Conservation (phyloP, 2,113 vertebrate species). For the Hippocampus zosterae region DNA sequence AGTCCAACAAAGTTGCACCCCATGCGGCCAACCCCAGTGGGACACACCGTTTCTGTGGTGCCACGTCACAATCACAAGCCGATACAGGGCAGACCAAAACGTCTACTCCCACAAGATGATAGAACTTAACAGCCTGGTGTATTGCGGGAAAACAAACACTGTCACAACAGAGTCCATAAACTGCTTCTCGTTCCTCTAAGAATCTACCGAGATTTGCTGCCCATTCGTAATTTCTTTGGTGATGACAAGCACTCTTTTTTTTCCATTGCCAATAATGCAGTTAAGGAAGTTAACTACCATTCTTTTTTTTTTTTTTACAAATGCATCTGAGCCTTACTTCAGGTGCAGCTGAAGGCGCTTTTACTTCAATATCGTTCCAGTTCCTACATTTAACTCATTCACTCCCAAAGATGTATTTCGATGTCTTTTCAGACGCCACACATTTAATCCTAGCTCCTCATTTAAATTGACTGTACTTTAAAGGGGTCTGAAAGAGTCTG, state of each 20-base stretch:
- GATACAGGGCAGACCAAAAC: slow-evolving; percentile 5
- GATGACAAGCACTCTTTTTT: slow-evolving; percentile 48
- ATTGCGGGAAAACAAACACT: slow-evolving; percentile 14
- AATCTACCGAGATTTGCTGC: background rate
- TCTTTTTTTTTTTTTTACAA: too few relatives aligned
- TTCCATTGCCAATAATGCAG: slow-evolving; percentile 55
- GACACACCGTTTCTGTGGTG: slow-evolving; percentile 23
- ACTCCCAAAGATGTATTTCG: too few relatives aligned
- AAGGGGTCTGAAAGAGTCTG: too few relatives aligned
- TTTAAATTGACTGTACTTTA: too few relatives aligned
- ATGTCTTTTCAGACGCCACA: too few relatives aligned
- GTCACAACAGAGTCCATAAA: background rate
- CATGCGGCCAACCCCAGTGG: slow-evolving; percentile 23
- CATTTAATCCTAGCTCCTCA: too few relatives aligned
- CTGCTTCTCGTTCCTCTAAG: background rate
- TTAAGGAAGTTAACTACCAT: slow-evolving; percentile 38
- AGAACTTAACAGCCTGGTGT: slow-evolving; percentile 13
- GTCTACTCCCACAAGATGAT: background rate
- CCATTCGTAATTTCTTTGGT: slow-evolving; percentile 20
- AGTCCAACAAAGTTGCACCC: slow-evolving; percentile 43
- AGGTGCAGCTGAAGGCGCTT: slow-evolving; percentile 20
- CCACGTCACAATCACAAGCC: slow-evolving; percentile 15
- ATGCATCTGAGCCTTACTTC: slow-evolving; percentile 29
- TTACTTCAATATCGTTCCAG: background rate
- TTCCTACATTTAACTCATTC: background rate